Evolutionary conservation across 2,888 invertebrate genomes (phyloP), one percentile per base, ranked within the genome.

Genomic region (Willowsia nigromaculata): DNA sequence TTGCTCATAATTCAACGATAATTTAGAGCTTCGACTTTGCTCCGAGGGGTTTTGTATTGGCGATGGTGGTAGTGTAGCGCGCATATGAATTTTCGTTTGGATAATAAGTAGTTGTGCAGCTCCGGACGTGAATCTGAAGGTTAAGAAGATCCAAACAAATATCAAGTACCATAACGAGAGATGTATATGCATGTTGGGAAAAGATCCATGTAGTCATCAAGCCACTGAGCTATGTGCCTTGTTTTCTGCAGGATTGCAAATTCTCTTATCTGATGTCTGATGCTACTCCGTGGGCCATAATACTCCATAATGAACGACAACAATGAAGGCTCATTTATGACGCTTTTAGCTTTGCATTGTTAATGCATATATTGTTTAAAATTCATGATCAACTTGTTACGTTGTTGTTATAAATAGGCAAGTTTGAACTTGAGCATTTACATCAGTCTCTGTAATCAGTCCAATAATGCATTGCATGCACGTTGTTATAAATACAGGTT

Each of bases 1-100:
- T 90, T 91, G 89, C 87, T 83, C 90, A 91, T 91, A 91, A 91
- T 88, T 91, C 88, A 88, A 53, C 71, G 50, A 84, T 91, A 90
- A 91, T 91, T 91, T 90, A 84, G 62, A 76, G 50, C 50, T 76
- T 76, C 76, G 76, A 76, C 47, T 76, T 50, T 47, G 76, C 76
- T 76, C 30, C 76, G 18, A 76, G 76, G 76, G 76, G 50, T 50
- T 50, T 76, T 71, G 47, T 50, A 50, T 47, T 22, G 30, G 33
- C 50, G 43, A 47, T 74, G 37, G 68, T 71, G 68, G 62, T 62
- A 15, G 2, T 47, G 22, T 4, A 22, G 15, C 65, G n/a, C 33
- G 65, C 33, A n/a, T 33, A 65, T 33, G 30, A 65, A 33, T 65
- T 65, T 65, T 30, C 30, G 33, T 33, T 65, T 65, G 13, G n/a